These are phyloP conservation scores for Brassicogethes aeneus DNA, from an alignment of 2,888 invertebrate species.

Conservation along the genomic window DNA sequence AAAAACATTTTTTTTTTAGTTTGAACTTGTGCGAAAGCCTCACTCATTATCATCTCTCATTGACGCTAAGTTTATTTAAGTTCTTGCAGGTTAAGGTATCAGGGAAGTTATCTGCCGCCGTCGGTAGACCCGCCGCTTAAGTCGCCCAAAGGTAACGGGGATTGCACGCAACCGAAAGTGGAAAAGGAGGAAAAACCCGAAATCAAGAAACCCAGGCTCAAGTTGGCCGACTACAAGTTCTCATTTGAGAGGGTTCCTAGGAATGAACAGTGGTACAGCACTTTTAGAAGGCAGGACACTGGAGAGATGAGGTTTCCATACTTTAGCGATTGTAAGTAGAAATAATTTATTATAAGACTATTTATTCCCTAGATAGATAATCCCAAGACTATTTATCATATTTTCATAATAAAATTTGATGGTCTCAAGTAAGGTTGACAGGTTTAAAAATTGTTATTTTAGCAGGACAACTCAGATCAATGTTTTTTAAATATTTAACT, in stretches of 20 bases:
- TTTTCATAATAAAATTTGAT: too few species aligned
- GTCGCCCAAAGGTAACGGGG: slow-evolving; percentile 29
- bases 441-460: too few species aligned
- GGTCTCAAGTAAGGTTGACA: too few species aligned
- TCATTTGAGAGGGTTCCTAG: slow-evolving; percentile 68
- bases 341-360: not conserved
- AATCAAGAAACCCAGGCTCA: slow-evolving; percentile 32
- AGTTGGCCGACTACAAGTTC: slow-evolving; percentile 56
- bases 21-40: too few species aligned
- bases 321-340: slow-evolving; percentile 46
- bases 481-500: too few species aligned
- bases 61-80: slow-evolving; percentile 13
- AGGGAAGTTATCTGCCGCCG: slow-evolving; percentile 35
- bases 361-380: too few species aligned
- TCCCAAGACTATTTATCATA: too few species aligned
- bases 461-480: too few species aligned
- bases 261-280: slow-evolving; percentile 70
- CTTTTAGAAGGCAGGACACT: slow-evolving; percentile 67
- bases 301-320: slow-evolving; percentile 56
- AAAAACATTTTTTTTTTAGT: too few species aligned
- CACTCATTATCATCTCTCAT: not conserved
- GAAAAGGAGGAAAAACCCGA: slow-evolving; percentile 20
- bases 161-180: slow-evolving; percentile 17
- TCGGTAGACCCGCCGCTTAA: slow-evolving; percentile 16
- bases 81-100: slow-evolving; percentile 36